Evolutionary conservation across 2,113 vertebrate genomes (phyloP), one percentile per base, ranked within the genome.

Genomic region (Progne subis): DNA sequence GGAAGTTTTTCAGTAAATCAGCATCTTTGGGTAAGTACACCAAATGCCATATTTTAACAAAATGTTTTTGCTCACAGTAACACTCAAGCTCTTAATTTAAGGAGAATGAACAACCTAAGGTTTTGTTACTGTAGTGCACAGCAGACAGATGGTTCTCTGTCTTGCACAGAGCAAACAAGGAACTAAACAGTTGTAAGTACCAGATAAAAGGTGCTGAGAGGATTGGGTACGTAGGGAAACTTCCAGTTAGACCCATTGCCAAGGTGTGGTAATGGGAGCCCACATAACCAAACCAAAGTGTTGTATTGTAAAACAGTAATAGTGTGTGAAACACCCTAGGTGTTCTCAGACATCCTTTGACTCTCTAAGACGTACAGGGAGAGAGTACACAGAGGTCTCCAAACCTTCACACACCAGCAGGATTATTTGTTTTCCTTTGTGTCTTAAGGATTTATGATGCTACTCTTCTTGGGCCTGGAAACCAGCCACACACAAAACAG

Each of bases 1-100:
- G 98, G 99, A 97, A 99, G 98, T 98, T 99, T 99, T 97, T 99
- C 98, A 79, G 98, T 99, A 95, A 98, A 99, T 98, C 98, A 98
- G 96, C 97, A 98, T 98, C 98, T 99, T 90, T 98, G 98, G 98
- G 98, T 99, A 98, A 94, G 91, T 97, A 96, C 63, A 15, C 77
- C 65, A 64, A 96, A 90, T 94, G 95, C 96, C 41, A 7, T 81
- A 88, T 91, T 96, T 90, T 88, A 95, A 91, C 83, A 84, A 93
- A 90, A 90, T 92, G 57, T 84, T 96, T 95, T 96, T 86, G 57
- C 96, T 96, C 95, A 60, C 19, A 44, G 96, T 86, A 96, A 88
- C 90, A 93, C 90, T 88, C 78, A 96, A 96, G 95, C 49, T 95
- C 95, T 97, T 97, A 97, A 98, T 98, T 97, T 97, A 95, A 96